Percentiles rank a stretch among this genome's conserved stretches.
Conservation (phyloP, 2,888 invertebrate species). For the Tanytarsus gracilentus region DNA sequence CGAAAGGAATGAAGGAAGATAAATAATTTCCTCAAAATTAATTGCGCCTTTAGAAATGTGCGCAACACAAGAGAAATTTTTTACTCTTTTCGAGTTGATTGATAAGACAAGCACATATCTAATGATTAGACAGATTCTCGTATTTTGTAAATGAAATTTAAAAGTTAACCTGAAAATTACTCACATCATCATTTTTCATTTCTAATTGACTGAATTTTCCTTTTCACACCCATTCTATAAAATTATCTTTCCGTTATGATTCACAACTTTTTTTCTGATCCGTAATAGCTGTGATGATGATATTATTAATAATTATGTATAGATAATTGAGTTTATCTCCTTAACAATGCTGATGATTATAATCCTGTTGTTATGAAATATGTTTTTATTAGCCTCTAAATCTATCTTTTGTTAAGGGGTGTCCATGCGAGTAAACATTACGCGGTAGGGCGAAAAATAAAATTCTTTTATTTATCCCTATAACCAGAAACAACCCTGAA, state of each 20-base stretch:
- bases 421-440: conserved; percentile 5
- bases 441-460: conserved; percentile 8
- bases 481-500: not conserved
- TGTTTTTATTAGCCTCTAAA: not conserved
- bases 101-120: conserved; percentile 15
- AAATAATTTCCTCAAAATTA: conserved; percentile 5
- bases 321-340: not conserved
- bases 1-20: not conserved
- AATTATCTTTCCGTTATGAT: not conserved
- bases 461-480: not conserved
- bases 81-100: conserved; percentile 13
- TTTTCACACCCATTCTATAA: not conserved
- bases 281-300: too few relatives aligned
- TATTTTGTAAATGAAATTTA: not conserved
- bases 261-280: not conserved
- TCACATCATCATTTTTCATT: conserved; percentile 5
- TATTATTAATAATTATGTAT: not conserved
- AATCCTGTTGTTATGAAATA: not conserved
- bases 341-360: not conserved
- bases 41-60: conserved; percentile 1
- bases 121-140: conserved; percentile 12
- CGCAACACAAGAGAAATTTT: not conserved
- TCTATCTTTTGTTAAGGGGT: conserved; percentile 1
- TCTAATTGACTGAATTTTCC: conserved; percentile 2
- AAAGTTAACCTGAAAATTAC: not conserved